phyloP scores from a whole-genome alignment of 2,888 invertebrate species.

The Pemphredon lugubris region DNA sequence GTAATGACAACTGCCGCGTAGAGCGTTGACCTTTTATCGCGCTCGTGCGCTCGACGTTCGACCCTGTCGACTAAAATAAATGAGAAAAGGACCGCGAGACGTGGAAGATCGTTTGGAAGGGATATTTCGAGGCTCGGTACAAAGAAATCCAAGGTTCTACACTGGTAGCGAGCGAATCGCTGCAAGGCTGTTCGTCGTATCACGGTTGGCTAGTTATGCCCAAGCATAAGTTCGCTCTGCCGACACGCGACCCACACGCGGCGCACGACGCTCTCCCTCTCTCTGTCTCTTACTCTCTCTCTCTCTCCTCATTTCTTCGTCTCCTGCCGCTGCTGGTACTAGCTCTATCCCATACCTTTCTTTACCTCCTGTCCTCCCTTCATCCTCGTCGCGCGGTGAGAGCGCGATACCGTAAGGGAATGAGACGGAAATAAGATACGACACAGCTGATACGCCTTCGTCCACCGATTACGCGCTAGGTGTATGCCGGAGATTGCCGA shows the following conservation, averaged over 20 bases:
- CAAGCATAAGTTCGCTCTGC: conserved; percentile 60
- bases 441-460: conserved; percentile 78
- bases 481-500: conserved; percentile 72
- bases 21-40: too few species aligned
- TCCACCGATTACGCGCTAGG: conserved; percentile 76
- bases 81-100: too few species aligned
- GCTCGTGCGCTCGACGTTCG: too few species aligned
- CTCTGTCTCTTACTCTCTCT: conserved; percentile 28
- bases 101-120: background rate
- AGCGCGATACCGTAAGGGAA: conserved; percentile 51
- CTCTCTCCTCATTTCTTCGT: conserved; percentile 16
- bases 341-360: background rate
- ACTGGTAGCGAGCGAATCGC: conserved; percentile 68
- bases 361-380: conserved; percentile 33
- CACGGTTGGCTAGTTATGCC: conserved; percentile 74
- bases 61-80: too few species aligned
- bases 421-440: conserved; percentile 79
- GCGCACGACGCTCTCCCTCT: conserved; percentile 65
- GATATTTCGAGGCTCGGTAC: too few species aligned
- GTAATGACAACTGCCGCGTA: too few species aligned
- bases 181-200: conserved; percentile 72
- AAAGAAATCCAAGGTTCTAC: background rate
- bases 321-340: conserved; percentile 30
- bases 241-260: conserved; percentile 78
- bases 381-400: conserved; percentile 12